Percentiles rank a stretch among this genome's conserved stretches.
Conservation (phyloP, 2,113 vertebrate genomes). For the Pimephales promelas region DNA sequence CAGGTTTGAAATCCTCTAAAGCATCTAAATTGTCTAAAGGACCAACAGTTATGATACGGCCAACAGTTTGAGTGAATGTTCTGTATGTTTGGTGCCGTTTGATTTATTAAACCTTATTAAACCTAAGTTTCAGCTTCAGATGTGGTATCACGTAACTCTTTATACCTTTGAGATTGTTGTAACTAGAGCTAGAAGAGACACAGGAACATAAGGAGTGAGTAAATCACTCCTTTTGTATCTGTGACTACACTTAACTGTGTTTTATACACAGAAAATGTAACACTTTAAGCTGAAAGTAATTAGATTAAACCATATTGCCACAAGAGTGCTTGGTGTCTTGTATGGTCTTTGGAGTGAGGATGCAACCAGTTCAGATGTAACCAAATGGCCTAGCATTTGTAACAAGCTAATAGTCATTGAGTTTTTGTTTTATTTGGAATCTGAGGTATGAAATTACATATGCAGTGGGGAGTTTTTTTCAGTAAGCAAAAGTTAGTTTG, state of each 20-base stretch:
- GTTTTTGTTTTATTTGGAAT: constrained; percentile 14
- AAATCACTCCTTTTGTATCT: neutral
- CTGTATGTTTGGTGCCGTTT: constrained; percentile 25
- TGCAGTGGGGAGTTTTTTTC: neutral
- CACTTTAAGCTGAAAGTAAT: constrained; percentile 10
- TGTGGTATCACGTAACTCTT: constrained; percentile 34
- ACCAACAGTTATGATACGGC: constrained; percentile 35
- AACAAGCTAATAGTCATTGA: neutral
- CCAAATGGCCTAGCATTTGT: neutral
- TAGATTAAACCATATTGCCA: constrained; percentile 44
- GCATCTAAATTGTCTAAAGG: constrained; percentile 10
- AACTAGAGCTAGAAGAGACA: constrained; percentile 30
- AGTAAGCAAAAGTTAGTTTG: neutral
- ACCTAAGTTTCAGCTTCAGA: constrained; percentile 14
- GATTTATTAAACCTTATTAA: constrained; percentile 42
- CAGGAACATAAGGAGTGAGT: neutral
- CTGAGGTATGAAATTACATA: neutral
- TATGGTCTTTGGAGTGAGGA: constrained; percentile 30
- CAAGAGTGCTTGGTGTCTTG: constrained; percentile 34
- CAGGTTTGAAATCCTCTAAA: neutral
- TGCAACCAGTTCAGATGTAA: neutral
- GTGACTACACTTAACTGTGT: constrained; percentile 26
- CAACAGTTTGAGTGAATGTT: constrained; percentile 27
- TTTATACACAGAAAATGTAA: constrained; percentile 32
- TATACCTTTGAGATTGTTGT: constrained; percentile 39